Evolutionary conservation across 2,888 invertebrate species (phyloP).

Genomic region (Branchipolynoe longqiensis): DNA sequence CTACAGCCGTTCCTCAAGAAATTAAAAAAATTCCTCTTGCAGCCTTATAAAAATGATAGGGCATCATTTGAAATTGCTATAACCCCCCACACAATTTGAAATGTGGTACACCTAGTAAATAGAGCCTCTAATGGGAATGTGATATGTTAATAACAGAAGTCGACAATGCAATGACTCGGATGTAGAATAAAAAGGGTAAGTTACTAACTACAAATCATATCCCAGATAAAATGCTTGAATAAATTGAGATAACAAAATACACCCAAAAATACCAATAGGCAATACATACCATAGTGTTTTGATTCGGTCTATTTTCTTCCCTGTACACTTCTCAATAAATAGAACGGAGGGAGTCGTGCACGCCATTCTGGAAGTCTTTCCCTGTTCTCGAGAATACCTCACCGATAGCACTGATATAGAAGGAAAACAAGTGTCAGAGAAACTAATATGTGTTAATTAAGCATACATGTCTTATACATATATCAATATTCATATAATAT

Average conservation of each 20-base stretch:
- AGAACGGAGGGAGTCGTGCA: not conserved
- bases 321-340: slow-evolving; percentile 20
- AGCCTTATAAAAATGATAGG: too few relatives aligned
- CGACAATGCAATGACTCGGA: too few relatives aligned
- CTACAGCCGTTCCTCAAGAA: too few relatives aligned
- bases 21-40: too few relatives aligned
- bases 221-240: not conserved
- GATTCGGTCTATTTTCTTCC: not conserved
- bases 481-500: not conserved
- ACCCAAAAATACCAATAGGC: not conserved
- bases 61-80: too few relatives aligned
- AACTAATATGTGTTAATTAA: not conserved
- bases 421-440: not conserved
- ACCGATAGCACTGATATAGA: not conserved
- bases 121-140: not conserved
- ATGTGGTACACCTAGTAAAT: too few relatives aligned
- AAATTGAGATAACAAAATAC: not conserved
- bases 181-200: too few relatives aligned
- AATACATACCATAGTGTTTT: slow-evolving; percentile 1
- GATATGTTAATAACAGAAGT: too few relatives aligned
- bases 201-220: too few relatives aligned
- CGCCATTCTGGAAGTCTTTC: not conserved
- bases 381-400: not conserved
- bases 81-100: too few relatives aligned
- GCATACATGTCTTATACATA: not conserved